A percentile compares a stretch with the other conserved stretches of the same genome.
These are phyloP conservation scores for Euproctis similis DNA, from an alignment of 2,888 invertebrate genomes.

Conservation along the genomic window DNA sequence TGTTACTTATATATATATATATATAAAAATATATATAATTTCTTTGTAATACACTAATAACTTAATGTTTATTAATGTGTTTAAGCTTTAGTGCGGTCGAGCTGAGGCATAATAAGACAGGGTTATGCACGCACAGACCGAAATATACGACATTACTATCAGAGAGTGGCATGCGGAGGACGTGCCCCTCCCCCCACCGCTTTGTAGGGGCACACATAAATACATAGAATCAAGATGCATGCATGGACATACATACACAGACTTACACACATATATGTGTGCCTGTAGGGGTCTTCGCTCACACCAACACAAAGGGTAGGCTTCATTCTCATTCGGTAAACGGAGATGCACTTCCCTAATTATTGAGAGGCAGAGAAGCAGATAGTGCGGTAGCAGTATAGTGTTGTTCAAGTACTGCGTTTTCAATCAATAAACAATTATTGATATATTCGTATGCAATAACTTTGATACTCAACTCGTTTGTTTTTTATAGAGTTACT, in stretches of 20 bases:
- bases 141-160: conserved; percentile 63
- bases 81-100: conserved; percentile 8
- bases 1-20: too few species aligned
- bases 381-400: conserved; percentile 27
- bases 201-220: conserved; percentile 34
- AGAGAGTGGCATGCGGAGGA: conserved; percentile 51
- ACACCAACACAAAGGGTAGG: conserved; percentile 56
- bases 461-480: too few species aligned
- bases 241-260: conserved; percentile 32
- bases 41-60: too few species aligned
- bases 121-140: conserved; percentile 42
- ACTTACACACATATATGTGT: conserved; percentile 29
- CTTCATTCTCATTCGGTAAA: conserved; percentile 69
- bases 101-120: conserved; percentile 47
- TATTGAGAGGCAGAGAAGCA: conserved; percentile 62
- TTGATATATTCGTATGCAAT: too few species aligned
- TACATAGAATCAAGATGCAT: conserved; percentile 56
- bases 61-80: too few species aligned
- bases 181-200: conserved; percentile 45
- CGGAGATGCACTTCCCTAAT: conserved; percentile 80
- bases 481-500: too few species aligned
- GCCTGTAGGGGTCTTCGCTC: conserved; percentile 33
- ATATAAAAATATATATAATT: too few species aligned
- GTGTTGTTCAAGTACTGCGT: conserved; percentile 43
- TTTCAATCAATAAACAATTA: conserved; percentile 25